These are phyloP conservation scores for Myiozetetes cayanensis DNA, from an alignment of 2,113 vertebrate species.

Conservation along the genomic window DNA sequence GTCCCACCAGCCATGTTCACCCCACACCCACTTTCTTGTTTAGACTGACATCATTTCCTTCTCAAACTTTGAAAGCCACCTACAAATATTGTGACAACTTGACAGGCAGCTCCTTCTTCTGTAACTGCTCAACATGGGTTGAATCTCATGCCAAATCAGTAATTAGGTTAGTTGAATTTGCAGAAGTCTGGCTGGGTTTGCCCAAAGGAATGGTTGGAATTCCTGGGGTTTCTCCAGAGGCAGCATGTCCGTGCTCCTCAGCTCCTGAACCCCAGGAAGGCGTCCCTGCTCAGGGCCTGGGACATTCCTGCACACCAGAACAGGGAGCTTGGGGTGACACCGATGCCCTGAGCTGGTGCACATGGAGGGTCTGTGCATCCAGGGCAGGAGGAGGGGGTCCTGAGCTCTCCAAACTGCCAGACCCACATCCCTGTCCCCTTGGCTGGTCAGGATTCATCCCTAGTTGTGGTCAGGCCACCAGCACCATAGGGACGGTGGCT, in stretches of 20 bases:
- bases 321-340: fast-evolving
- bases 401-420: not conserved
- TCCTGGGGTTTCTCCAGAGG: not conserved
- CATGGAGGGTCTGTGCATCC: fast-evolving
- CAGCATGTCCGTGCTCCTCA: fast-evolving
- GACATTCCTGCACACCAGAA: not conserved
- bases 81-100: not conserved
- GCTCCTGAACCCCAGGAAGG: not conserved
- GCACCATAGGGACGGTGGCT: fast-evolving
- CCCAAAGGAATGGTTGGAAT: not conserved
- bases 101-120: not conserved
- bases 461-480: not conserved
- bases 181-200: not conserved
- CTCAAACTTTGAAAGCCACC: not conserved
- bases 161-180: not conserved
- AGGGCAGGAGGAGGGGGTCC: not conserved
- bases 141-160: not conserved
- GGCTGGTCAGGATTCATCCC: not conserved
- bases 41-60: fast-evolving
- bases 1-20: not conserved
- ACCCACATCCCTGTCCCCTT: not conserved
- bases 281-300: not conserved
- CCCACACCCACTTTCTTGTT: fast-evolving
- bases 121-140: not conserved
- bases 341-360: not conserved